Evolutionary conservation across 2,888 invertebrate genomes (phyloP).

Genomic region (Xanthorhoe spadicearia): DNA sequence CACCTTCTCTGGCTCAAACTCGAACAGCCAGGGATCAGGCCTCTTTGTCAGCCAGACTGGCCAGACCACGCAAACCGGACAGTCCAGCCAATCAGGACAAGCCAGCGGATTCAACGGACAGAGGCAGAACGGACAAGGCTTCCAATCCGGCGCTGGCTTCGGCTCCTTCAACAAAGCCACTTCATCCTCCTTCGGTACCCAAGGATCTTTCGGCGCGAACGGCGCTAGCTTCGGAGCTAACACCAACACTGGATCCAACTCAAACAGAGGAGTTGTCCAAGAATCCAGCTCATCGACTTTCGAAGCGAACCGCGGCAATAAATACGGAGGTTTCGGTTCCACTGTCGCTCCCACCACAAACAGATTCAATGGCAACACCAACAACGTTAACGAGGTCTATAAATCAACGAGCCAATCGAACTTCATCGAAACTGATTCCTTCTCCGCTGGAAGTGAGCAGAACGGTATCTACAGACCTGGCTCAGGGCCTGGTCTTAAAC

Average conservation of each 20-base stretch:
- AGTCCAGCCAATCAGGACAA: constrained; percentile 42
- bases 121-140: constrained; percentile 19
- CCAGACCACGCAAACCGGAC: constrained; percentile 43
- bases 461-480: constrained; percentile 69
- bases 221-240: constrained; percentile 44
- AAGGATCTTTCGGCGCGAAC: constrained; percentile 36
- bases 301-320: constrained; percentile 34
- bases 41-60: constrained; percentile 50
- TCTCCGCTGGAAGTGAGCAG: constrained; percentile 69
- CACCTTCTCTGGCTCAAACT: constrained; percentile 56
- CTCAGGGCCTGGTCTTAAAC: constrained; percentile 65
- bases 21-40: constrained; percentile 57
- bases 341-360: constrained; percentile 52
- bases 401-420: constrained; percentile 68
- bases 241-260: constrained; percentile 36
- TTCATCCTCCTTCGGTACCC: constrained; percentile 41
- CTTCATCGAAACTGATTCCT: constrained; percentile 70
- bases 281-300: constrained; percentile 41
- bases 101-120: constrained; percentile 20
- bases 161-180: constrained; percentile 42
- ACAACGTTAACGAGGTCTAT: constrained; percentile 57
- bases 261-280: constrained; percentile 40
- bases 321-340: constrained; percentile 45
- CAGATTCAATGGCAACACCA: constrained; percentile 49
- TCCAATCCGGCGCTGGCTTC: constrained; percentile 40